Evolutionary conservation across 2,888 invertebrate genomes (phyloP), one percentile per base, ranked within the genome.

Genomic region (Epinotia demarniana): DNA sequence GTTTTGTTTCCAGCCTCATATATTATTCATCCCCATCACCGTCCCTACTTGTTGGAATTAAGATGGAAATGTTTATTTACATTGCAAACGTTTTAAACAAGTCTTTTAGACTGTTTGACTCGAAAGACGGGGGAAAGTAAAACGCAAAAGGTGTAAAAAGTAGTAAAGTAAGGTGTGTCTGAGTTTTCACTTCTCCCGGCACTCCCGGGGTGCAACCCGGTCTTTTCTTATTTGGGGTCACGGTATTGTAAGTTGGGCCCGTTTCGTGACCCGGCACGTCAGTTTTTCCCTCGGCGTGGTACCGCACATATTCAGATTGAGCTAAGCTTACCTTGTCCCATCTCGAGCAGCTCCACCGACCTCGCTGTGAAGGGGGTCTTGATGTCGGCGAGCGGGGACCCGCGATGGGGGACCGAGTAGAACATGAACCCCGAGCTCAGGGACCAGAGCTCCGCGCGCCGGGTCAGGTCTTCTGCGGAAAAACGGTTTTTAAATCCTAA

Each of bases 331-430:
- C 98, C 97, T 95, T 96, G 96, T 81, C 96, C 95, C 76, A 98
- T 96, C 91, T 98, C 97, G 74, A 96, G 89, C 39, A 98, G 93
- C 83, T 98, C 98, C 0, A 97, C 94, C 49, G 97, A 97, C 77
- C 97, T 95, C n/a, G 96, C 93, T 0, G 98, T 94, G 66, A 98
- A 92, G 2, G 97, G 97, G 0, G 96, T 95, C 82, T 96, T 96
- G 77, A 96, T 95, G 80, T 96, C 96, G 0, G 97, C 98, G 69
- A 98, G 93, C 27, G 96, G 95, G 0, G 98, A 97, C 1, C 98
- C 98, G 18, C 95, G 95, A 89, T 98, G 98, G 0, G 98, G 98
- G 9, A 98, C 98, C 60, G 98, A 97, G 90, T 97, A 98, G 90
- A 98, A 98, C 92, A 98, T 95, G 78, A 97, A 96, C 0, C 96